These are phyloP conservation scores for Hexactinellida sp. DNA, from an alignment of 37 sponge, comb jelly and placozoan genomes.

Conservation along the genomic window DNA sequence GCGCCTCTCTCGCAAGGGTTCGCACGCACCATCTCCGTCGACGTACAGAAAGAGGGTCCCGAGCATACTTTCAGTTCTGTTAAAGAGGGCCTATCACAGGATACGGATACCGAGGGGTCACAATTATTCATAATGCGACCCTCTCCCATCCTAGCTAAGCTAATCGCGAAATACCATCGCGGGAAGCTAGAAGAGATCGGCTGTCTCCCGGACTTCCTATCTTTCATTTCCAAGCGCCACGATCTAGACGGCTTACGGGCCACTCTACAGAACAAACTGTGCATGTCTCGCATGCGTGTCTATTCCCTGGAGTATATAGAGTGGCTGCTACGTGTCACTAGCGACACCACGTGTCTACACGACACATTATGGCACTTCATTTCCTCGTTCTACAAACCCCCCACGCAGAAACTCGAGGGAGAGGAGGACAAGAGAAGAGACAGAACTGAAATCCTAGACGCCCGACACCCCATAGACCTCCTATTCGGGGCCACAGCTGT, in stretches of 20 bases:
- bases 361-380: slow-evolving; percentile 78
- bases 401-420: slow-evolving; percentile 40
- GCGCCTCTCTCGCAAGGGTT: neutral
- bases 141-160: neutral
- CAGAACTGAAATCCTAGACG: neutral
- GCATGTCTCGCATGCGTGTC: slow-evolving; percentile 20
- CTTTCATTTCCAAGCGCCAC: slow-evolving; percentile 27
- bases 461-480: neutral
- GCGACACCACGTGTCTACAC: slow-evolving; percentile 49
- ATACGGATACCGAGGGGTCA: neutral
- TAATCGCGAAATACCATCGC: neutral
- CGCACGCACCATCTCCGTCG: neutral
- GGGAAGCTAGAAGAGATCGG: neutral
- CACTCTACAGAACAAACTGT: slow-evolving; percentile 66
- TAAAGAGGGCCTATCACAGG: neutral
- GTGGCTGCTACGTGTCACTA: slow-evolving; percentile 43
- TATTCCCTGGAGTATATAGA: slow-evolving; percentile 36
- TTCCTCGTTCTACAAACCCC: slow-evolving; percentile 39
- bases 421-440: slow-evolving; percentile 30
- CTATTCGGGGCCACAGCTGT: neutral
- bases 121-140: neutral
- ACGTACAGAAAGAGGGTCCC: neutral
- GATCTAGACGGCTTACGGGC: slow-evolving; percentile 66
- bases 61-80: neutral
- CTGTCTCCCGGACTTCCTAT: neutral